Evolutionary conservation across 1,140 invertebrate species (phyloP).

Genomic region (Galleria mellonella): DNA sequence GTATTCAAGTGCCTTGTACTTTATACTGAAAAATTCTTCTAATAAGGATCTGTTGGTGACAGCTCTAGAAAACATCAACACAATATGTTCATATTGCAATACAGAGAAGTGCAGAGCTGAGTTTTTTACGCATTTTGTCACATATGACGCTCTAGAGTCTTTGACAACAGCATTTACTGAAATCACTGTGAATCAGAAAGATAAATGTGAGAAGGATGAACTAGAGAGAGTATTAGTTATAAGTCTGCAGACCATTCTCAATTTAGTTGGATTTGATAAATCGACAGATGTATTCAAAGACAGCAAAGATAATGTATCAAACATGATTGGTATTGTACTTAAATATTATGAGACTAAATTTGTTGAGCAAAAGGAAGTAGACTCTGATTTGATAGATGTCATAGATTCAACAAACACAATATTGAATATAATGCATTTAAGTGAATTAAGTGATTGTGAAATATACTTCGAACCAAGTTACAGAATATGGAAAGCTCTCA

Average conservation of each 20-base stretch:
- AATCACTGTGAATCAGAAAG: slow-evolving; percentile 35
- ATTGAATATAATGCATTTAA: slow-evolving; percentile 26
- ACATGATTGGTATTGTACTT: slow-evolving; percentile 40
- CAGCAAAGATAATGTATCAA: slow-evolving; percentile 31
- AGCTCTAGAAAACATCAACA: slow-evolving; percentile 75
- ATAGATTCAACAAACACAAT: slow-evolving; percentile 52
- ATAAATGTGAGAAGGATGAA: slow-evolving; percentile 40
- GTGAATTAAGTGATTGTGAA: slow-evolving; percentile 22
- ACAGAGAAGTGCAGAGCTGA: slow-evolving; percentile 35
- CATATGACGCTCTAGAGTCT: slow-evolving; percentile 38
- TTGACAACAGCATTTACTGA: slow-evolving; percentile 49
- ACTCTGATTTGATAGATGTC: slow-evolving; percentile 54
- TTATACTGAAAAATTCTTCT: slow-evolving; percentile 80
- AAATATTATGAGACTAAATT: slow-evolving; percentile 56
- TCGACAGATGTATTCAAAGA: slow-evolving; percentile 37
- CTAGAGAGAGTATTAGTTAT: slow-evolving; percentile 55
- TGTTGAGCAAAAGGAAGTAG: slow-evolving; percentile 48
- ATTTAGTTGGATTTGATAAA: slow-evolving; percentile 47
- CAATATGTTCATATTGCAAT: slow-evolving; percentile 64
- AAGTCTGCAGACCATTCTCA: slow-evolving; percentile 50
- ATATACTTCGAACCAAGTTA: slow-evolving; percentile 37
- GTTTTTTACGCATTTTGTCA: slow-evolving; percentile 58
- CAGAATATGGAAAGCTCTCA: slow-evolving; percentile 46
- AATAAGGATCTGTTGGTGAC: slow-evolving; percentile 76
- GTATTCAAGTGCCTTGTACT: slow-evolving; percentile 75